phyloP scores from a whole-genome alignment of 2,797 vertebrate species.

The Lerista edwardsae region DNA sequence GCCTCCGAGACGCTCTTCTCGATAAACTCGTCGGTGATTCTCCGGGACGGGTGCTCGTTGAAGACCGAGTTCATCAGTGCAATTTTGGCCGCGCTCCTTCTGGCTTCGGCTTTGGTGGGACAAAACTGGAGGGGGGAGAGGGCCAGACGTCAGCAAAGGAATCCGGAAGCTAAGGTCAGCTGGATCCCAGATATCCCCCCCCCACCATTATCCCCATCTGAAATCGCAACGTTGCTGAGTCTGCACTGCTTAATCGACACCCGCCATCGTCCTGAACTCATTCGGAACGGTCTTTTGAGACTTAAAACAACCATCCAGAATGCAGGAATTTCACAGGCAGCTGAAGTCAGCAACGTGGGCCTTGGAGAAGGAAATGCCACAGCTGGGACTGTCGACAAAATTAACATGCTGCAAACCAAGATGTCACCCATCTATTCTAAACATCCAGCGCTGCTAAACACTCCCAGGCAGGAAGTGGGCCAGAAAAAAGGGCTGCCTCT shows the following conservation, averaged over 20 bases:
- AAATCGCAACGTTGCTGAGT: background rate
- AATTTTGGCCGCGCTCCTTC: constrained; percentile 95
- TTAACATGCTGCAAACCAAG: constrained; percentile 57
- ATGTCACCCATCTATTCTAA: constrained; percentile 12
- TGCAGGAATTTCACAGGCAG: constrained; percentile 29
- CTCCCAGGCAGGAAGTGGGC: background rate
- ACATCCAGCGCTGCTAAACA: background rate
- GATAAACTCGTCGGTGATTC: constrained; percentile 96
- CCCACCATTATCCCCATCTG: background rate
- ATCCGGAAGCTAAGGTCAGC: background rate
- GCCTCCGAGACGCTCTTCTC: constrained; percentile 97
- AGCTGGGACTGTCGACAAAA: constrained; percentile 29
- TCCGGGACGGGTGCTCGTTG: constrained; percentile 94
- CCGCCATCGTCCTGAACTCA: constrained; percentile 63
- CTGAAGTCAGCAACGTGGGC: constrained; percentile 63
- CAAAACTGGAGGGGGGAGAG: constrained; percentile 83
- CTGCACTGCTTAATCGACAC: constrained; percentile 2
- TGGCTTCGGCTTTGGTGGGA: constrained; percentile 93
- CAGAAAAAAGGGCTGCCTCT: constrained; percentile 13
- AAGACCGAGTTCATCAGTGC: constrained; percentile 98
- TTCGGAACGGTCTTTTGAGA: constrained; percentile 50
- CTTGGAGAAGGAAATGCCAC: constrained; percentile 36
- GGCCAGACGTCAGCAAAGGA: background rate
- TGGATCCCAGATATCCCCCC: background rate
- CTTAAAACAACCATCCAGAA: constrained; percentile 42